Conservation (phyloP, 2,113 vertebrate genomes). For the Sinocyclocheilus anshuiensis region DNA sequence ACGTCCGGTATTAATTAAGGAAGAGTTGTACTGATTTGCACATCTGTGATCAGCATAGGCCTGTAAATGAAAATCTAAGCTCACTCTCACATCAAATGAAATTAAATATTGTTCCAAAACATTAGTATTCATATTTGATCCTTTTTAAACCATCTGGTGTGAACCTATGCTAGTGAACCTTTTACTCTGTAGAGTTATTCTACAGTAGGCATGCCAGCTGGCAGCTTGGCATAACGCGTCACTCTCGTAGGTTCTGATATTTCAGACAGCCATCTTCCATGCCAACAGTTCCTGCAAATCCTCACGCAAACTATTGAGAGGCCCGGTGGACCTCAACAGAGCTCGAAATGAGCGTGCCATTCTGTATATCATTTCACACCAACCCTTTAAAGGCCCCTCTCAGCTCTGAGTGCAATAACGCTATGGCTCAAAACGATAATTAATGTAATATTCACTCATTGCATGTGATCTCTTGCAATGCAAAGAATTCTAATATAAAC, state of each 20-base stretch:
- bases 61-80: neutral
- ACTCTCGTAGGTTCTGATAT: conserved; percentile 66
- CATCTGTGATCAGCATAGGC: neutral
- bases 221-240: conserved; percentile 65
- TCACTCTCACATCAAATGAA: conserved; percentile 10
- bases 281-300: conserved; percentile 45
- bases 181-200: conserved; percentile 51
- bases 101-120: neutral
- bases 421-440: neutral
- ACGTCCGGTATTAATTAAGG: neutral
- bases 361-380: conserved; percentile 65
- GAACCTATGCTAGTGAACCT: conserved; percentile 16
- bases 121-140: conserved; percentile 13
- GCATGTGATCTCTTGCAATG: neutral
- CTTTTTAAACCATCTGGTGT: conserved; percentile 18
- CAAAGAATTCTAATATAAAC: neutral
- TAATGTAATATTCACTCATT: neutral
- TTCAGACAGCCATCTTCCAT: conserved; percentile 64
- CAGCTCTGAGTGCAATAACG: neutral
- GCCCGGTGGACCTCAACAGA: conserved; percentile 52
- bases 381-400: neutral
- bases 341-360: conserved; percentile 63
- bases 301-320: conserved; percentile 32
- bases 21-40: neutral
- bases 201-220: conserved; percentile 59